Percentiles rank a stretch among this genome's conserved stretches.
Conservation (phyloP, 2,888 invertebrate species). For the Dasypolia templi region DNA sequence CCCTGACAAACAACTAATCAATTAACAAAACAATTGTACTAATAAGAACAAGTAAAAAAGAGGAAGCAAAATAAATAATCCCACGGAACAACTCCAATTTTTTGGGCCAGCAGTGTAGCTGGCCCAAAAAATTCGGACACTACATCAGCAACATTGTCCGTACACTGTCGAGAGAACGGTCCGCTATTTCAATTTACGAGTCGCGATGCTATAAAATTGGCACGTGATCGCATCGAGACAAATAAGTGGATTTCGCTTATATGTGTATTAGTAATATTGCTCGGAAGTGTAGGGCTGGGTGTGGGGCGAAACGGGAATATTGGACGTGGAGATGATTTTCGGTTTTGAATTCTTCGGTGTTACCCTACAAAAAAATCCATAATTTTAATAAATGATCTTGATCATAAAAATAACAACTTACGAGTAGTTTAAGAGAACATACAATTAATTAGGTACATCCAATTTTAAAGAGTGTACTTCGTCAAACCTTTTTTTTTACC, state of each 20-base stretch:
- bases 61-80: slow-evolving; percentile 32
- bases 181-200: slow-evolving; percentile 89
- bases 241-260: slow-evolving; percentile 83
- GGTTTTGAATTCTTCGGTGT: slow-evolving; percentile 24
- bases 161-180: slow-evolving; percentile 72
- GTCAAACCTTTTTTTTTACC: background rate
- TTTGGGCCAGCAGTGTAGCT: no score
- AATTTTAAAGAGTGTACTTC: background rate
- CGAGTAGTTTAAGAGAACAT: background rate
- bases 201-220: slow-evolving; percentile 87
- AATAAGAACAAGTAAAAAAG: background rate
- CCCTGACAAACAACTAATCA: background rate
- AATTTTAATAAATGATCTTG: background rate
- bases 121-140: slow-evolving; percentile 73
- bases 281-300: slow-evolving; percentile 63
- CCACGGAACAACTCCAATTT: no score
- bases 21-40: background rate
- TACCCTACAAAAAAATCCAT: background rate
- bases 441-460: accelerated
- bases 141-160: slow-evolving; percentile 79
- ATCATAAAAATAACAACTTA: no score
- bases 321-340: slow-evolving; percentile 44
- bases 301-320: slow-evolving; percentile 32
- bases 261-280: slow-evolving; percentile 79
- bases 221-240: slow-evolving; percentile 87